phyloP scores from a whole-genome alignment of 2,113 vertebrate genomes.

The Dendropsophus ebraccatus region DNA sequence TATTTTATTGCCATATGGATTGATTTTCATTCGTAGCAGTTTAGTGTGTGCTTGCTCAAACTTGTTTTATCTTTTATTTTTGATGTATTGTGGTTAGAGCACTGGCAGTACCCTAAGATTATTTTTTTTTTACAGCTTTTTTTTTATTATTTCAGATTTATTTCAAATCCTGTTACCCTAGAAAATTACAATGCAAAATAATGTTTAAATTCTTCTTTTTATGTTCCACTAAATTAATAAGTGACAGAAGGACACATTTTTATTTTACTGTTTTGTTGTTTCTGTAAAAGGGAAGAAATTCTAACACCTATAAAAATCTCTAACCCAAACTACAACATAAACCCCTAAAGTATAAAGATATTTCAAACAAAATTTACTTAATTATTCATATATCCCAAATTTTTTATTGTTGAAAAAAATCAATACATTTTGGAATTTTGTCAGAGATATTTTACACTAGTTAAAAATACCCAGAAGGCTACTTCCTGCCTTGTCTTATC shows the following conservation, averaged over 20 bases:
- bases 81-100: slow-evolving; percentile 23
- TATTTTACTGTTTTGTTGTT: neutral
- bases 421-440: too few relatives aligned
- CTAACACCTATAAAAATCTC: neutral
- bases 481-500: too few relatives aligned
- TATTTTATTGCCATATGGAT: slow-evolving; percentile 55
- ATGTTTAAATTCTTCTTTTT: neutral
- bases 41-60: slow-evolving; percentile 44
- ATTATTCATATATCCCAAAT: neutral
- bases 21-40: slow-evolving; percentile 44
- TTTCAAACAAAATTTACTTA: neutral
- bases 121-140: neutral
- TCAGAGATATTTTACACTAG: too few relatives aligned
- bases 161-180: neutral
- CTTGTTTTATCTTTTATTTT: slow-evolving; percentile 39
- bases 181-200: neutral
- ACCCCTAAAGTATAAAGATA: neutral
- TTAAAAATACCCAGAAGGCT: too few relatives aligned
- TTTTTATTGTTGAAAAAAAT: too few relatives aligned
- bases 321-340: neutral
- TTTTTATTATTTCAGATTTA: neutral
- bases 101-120: neutral
- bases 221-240: neutral
- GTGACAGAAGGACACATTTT: neutral
- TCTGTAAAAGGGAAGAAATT: neutral